Conservation (phyloP, 1,140 invertebrate genomes). For the Drosophila azteca region DNA sequence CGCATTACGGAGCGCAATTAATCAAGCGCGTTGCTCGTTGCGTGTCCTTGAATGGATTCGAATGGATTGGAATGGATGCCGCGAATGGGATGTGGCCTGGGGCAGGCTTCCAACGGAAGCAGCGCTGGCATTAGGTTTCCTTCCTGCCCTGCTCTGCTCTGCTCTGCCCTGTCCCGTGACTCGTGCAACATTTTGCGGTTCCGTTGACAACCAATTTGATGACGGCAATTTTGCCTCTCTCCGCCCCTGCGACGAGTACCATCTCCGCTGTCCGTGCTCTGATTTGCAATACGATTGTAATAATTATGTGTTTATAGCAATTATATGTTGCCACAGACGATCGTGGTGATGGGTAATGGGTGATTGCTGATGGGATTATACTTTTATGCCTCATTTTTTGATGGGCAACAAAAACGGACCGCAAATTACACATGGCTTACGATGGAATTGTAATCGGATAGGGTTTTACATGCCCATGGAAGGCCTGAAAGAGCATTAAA, state of each 20-base stretch:
- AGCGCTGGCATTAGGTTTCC: constrained; percentile 43
- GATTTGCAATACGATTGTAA: constrained; percentile 40
- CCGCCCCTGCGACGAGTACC: constrained; percentile 12
- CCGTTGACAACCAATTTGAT: constrained; percentile 58
- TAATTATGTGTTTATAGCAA: constrained; percentile 50
- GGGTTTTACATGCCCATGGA: no score
- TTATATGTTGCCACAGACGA: constrained; percentile 19
- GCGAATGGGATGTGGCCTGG: constrained; percentile 8
- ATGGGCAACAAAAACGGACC: background rate
- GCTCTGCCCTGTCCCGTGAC: constrained; percentile 6
- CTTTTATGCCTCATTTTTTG: constrained; percentile 14
- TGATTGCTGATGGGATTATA: background rate
- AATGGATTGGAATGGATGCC: background rate
- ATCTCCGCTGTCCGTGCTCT: constrained; percentile 38
- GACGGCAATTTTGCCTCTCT: constrained; percentile 43
- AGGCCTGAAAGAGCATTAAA: no score
- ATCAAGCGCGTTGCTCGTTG: constrained; percentile 36
- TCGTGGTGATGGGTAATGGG: no score
- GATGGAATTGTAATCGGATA: no score
- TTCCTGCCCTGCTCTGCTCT: constrained; percentile 19
- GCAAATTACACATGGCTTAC: no score
- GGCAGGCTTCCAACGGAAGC: constrained; percentile 36
- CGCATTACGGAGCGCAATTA: constrained; percentile 58
- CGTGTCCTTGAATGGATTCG: constrained; percentile 29
- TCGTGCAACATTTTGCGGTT: constrained; percentile 37